These are phyloP conservation scores for Plotosus lineatus DNA, from an alignment of 2,113 vertebrate genomes.

Conservation along the genomic window DNA sequence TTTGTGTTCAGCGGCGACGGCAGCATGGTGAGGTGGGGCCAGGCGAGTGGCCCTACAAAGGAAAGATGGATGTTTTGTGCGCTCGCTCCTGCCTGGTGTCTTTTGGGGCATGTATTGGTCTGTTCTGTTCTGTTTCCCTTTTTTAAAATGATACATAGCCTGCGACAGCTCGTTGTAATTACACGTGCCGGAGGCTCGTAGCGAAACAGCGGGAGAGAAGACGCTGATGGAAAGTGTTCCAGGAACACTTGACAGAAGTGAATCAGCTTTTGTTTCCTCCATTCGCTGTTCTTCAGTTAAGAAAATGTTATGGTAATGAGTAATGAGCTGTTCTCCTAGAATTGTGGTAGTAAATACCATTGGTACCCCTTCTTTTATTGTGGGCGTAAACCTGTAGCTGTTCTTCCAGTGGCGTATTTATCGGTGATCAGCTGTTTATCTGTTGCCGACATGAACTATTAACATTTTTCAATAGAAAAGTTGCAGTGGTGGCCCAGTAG, in stretches of 20 bases:
- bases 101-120: background rate
- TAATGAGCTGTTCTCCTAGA: background rate
- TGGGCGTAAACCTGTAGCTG: background rate
- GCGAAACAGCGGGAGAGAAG: slow-evolving; percentile 22
- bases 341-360: too few relatives aligned
- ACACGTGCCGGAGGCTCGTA: background rate
- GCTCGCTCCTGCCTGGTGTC: background rate
- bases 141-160: slow-evolving; percentile 25
- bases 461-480: background rate
- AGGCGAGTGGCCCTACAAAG: background rate
- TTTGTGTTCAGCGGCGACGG: background rate
- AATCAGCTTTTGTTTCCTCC: slow-evolving; percentile 14
- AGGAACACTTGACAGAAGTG: slow-evolving; percentile 26
- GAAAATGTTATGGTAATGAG: slow-evolving; percentile 28
- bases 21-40: too few relatives aligned
- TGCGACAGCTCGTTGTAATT: slow-evolving; percentile 35
- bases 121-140: slow-evolving; percentile 1
- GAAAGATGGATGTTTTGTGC: background rate
- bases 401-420: background rate
- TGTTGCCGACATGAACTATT: background rate
- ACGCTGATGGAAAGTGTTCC: slow-evolving; percentile 28
- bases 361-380: background rate
- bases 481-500: too few relatives aligned
- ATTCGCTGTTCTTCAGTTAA: slow-evolving; percentile 13
- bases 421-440: background rate